Conservation (phyloP, 2,888 invertebrate genomes). For the Alviniconcha strummeri region DNA sequence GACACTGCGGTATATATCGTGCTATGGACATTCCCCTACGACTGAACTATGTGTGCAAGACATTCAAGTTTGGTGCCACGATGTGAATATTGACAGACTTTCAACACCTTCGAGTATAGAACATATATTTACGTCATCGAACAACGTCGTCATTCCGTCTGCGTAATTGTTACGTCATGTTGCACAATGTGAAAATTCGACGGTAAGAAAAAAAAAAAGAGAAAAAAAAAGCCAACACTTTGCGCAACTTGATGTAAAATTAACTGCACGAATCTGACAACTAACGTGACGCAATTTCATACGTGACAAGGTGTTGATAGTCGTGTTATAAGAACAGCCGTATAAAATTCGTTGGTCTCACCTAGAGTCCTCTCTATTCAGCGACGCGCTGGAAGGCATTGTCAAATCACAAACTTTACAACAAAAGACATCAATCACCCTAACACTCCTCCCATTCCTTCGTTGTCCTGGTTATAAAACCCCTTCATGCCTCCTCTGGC, state of each 20-base stretch:
- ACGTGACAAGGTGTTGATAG: not conserved
- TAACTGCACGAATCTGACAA: not conserved
- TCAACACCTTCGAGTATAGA: not conserved
- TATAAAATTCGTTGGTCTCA: not conserved
- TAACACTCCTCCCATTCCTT: too few relatives aligned
- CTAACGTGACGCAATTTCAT: not conserved
- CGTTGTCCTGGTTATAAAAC: too few relatives aligned
- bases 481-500: too few relatives aligned
- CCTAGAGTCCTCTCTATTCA: not conserved
- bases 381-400: not conserved
- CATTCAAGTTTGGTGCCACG: slow-evolving; percentile 4
- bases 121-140: not conserved
- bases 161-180: not conserved
- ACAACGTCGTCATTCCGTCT: not conserved
- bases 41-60: not conserved
- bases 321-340: not conserved
- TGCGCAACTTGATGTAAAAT: not conserved
- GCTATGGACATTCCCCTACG: too few relatives aligned
- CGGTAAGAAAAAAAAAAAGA: too few relatives aligned
- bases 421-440: too few relatives aligned
- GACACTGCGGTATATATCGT: too few relatives aligned
- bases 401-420: not conserved
- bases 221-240: not conserved
- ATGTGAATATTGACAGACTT: not conserved
- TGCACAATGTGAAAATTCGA: not conserved